phyloP scores from a whole-genome alignment of 92 coral and sea anemone species.

The Porites evermanni region DNA sequence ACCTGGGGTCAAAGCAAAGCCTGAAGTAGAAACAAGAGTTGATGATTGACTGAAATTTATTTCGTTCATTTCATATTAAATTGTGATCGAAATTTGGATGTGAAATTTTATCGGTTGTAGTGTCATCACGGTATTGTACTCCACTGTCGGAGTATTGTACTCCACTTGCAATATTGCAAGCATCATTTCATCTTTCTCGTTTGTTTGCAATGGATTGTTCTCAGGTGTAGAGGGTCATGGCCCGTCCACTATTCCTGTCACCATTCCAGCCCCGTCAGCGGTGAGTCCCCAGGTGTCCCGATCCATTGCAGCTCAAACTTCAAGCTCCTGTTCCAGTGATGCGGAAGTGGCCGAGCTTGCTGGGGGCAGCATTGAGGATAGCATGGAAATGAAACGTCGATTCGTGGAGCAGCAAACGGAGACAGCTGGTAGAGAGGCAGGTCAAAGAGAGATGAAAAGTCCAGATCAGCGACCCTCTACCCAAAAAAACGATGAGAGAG shows the following conservation, averaged over 20 bases:
- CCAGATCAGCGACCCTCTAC: background rate
- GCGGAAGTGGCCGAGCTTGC: slow-evolving; percentile 70
- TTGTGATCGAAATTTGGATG: too few species aligned
- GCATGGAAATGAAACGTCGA: slow-evolving; percentile 29
- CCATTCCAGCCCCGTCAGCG: slow-evolving; percentile 25
- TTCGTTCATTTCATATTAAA: too few species aligned
- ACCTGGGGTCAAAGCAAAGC: too few species aligned
- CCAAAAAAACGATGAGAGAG: slow-evolving; percentile 2
- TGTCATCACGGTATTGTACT: too few species aligned
- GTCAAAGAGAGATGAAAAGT: background rate
- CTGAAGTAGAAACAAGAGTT: too few species aligned
- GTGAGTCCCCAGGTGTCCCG: slow-evolving; percentile 3
- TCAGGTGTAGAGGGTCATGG: slow-evolving; percentile 19
- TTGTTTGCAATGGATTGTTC: background rate
- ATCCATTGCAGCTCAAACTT: slow-evolving; percentile 2
- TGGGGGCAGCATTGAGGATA: slow-evolving; percentile 66
- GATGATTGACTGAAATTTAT: too few species aligned
- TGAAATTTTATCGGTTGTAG: too few species aligned
- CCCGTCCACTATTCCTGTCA: slow-evolving; percentile 35
- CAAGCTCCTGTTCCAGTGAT: slow-evolving; percentile 34
- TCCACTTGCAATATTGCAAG: too few species aligned
- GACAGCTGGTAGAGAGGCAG: background rate
- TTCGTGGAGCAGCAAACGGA: background rate
- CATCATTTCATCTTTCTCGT: too few species aligned
- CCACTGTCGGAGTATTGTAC: too few species aligned